Percentiles rank a stretch among this genome's conserved stretches.
Conservation (phyloP, 1,140 invertebrate genomes). For the Sesamia nonagrioides region DNA sequence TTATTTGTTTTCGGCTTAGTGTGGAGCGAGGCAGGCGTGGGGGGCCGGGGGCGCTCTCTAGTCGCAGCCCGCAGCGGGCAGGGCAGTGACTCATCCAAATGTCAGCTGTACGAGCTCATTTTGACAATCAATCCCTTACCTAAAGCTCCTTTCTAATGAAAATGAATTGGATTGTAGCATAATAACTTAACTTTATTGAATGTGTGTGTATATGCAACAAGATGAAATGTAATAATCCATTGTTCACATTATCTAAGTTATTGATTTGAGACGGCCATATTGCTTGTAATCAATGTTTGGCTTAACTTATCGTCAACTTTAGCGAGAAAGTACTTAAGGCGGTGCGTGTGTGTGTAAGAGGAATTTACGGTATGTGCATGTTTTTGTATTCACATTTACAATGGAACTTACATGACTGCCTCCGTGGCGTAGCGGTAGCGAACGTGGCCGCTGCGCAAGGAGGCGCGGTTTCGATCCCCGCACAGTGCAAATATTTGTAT, state of each 20-base stretch:
- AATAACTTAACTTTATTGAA: neutral
- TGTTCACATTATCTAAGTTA: neutral
- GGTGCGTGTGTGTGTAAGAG: neutral
- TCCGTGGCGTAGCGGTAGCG: too few relatives aligned
- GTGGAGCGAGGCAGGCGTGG: conserved; percentile 10
- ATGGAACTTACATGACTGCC: too few relatives aligned
- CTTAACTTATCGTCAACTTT: neutral
- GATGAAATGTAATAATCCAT: neutral
- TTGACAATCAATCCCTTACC: conserved; percentile 26
- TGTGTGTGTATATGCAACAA: neutral
- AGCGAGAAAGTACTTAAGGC: conserved; percentile 4
- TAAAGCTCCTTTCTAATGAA: conserved; percentile 13
- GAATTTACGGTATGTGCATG: neutral
- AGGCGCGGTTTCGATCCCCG: too few relatives aligned
- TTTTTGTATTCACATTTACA: neutral
- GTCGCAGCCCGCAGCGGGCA: conserved; percentile 17
- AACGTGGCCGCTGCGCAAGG: too few relatives aligned
- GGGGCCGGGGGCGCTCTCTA: conserved; percentile 33
- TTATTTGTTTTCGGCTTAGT: conserved; percentile 44
- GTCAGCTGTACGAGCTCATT: conserved; percentile 38
- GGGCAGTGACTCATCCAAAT: conserved; percentile 43
- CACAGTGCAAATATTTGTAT: too few relatives aligned
- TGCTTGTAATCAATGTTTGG: neutral
- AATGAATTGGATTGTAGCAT: neutral
- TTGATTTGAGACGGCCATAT: neutral